Conservation (phyloP, 1,140 invertebrate species). For the Drosophila tristis region DNA sequence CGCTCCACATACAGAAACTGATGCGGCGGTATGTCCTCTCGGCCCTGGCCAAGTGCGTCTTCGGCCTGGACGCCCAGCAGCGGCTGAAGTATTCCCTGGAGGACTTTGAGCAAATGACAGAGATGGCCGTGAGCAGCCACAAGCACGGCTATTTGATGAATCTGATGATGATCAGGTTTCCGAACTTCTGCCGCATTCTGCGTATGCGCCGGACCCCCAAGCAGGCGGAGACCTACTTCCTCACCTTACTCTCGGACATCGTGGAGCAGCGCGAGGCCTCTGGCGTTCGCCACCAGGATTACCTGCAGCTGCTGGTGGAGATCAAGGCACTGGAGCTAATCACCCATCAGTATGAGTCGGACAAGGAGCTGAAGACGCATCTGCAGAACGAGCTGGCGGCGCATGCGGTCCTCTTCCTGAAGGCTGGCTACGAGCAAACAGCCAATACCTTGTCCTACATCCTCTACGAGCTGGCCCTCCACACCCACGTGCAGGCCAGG, state of each 20-base stretch:
- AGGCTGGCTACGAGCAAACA: constrained; percentile 88
- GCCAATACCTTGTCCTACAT: constrained; percentile 84
- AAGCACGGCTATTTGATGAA: constrained; percentile 73
- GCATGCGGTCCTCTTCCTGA: constrained; percentile 87
- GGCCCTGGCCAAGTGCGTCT: constrained; percentile 66
- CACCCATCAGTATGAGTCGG: constrained; percentile 64
- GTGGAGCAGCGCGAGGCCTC: constrained; percentile 84
- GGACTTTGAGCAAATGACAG: constrained; percentile 75
- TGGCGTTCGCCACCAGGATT: constrained; percentile 84
- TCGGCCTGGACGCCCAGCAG: constrained; percentile 59
- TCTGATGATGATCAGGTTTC: constrained; percentile 69
- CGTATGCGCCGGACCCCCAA: constrained; percentile 58
- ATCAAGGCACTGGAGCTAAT: constrained; percentile 59
- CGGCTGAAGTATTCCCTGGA: constrained; percentile 59
- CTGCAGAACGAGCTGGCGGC: constrained; percentile 83
- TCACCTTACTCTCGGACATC: constrained; percentile 81
- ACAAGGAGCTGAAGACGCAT: constrained; percentile 64
- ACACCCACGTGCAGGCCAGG: constrained; percentile 85
- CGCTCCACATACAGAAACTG: constrained; percentile 72
- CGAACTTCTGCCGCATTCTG: constrained; percentile 62
- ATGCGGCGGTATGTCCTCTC: constrained; percentile 69
- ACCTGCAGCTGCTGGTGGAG: constrained; percentile 85
- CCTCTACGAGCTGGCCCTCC: constrained; percentile 85
- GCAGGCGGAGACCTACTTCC: constrained; percentile 84
- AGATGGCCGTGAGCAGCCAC: constrained; percentile 66